These are phyloP conservation scores for Lagorchestes hirsutus DNA, from an alignment of 2,797 vertebrate genomes.

Conservation along the genomic window DNA sequence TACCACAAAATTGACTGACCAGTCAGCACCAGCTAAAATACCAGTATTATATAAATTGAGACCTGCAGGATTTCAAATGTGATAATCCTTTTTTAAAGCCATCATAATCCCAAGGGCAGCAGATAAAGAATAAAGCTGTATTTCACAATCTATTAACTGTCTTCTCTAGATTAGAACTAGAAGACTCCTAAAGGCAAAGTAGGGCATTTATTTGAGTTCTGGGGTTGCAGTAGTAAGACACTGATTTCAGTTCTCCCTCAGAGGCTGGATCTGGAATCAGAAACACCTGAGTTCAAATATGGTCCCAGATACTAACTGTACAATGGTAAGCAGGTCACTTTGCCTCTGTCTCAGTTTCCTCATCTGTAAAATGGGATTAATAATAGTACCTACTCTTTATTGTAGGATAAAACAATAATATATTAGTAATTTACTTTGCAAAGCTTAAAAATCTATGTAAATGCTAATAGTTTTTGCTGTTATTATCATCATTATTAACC, in stretches of 20 bases:
- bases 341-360: background rate
- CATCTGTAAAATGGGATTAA: background rate
- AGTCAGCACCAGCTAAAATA: background rate
- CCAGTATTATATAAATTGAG: background rate
- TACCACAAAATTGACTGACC: conserved; percentile 29
- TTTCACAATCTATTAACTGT: background rate
- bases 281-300: background rate
- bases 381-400: background rate
- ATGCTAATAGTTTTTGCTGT: background rate
- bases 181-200: background rate
- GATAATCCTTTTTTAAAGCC: background rate
- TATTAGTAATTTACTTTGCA: background rate
- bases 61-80: too few relatives aligned
- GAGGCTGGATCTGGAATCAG: background rate
- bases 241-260: background rate
- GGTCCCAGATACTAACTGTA: background rate
- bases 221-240: background rate
- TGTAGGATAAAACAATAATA: background rate
- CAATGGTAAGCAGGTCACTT: background rate
- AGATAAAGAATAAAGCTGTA: background rate
- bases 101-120: background rate
- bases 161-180: background rate
- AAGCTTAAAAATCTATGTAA: background rate
- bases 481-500: background rate
- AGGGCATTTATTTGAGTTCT: background rate